Base-by-base conservation (phyloP, 2,113 vertebrate species). In the Tor tambroides region DNA sequence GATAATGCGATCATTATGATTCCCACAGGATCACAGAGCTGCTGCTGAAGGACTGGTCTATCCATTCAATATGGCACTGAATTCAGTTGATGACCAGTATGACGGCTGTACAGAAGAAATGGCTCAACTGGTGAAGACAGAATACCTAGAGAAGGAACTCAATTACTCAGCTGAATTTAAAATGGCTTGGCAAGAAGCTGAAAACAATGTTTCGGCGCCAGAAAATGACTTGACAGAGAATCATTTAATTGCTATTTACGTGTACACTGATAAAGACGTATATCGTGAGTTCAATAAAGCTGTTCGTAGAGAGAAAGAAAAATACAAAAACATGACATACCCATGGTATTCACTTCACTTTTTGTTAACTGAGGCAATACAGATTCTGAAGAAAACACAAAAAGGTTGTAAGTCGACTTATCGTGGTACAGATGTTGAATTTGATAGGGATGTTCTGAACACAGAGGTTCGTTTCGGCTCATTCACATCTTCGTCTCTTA, bases 41-140 rank as follows among this genome's bases (percentile, higher is more conserved):
- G 26, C 75, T 77, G 75, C 26, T 32, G 28, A 28, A 38, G 77
- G 10, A 59, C 1, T 2, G 10, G 41, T 74, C 38, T 80, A 1
- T 80, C 51, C 51, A 59, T 15, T 80, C 19, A 19, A 80, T 6
- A 9, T 59, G 0, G 51, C 77, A 14, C 10, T 0, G 19, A 38
- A 80, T 8, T 80, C 77, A 1, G 51, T 80, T 38, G 77, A 80
- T 80, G 77, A 80, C 6, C 51, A 35, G 21, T 80, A 80, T 59
- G 9, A 35, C 0, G 77, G 51, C 0, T 80, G 77, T 59, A 15
- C 10, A n/a, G 17, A 6, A 12, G 19, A 59, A 6, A 80, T 80
- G 77, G 11, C 28, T 35, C 0, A 80, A 6, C 51, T 80, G 51
- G 77, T 80, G 11, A 35, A 23, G 21, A 59, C 49, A 59, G 21